A percentile compares a stretch with the other conserved stretches of the same genome.
Conservation (phyloP, 2,797 vertebrate genomes). For the Gobio occitaniae region DNA sequence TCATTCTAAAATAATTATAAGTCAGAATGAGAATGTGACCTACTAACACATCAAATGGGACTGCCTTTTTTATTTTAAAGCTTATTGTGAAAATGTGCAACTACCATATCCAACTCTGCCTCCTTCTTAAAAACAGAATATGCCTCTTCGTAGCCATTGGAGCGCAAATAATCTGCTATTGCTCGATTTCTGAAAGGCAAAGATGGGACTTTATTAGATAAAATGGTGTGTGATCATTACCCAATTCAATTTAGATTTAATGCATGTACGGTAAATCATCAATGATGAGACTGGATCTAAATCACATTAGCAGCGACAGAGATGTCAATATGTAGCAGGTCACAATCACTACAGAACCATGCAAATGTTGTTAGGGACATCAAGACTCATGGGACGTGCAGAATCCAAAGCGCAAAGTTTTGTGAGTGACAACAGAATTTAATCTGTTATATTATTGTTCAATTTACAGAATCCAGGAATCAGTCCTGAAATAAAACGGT, state of each 20-base stretch:
- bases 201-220: constrained; percentile 19
- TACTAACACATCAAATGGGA: background rate
- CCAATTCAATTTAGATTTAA: background rate
- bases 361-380: constrained; percentile 5
- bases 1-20: constrained; percentile 86
- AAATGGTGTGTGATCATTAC: background rate
- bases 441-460: background rate
- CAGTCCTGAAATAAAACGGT: background rate
- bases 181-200: constrained; percentile 91
- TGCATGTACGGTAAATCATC: background rate
- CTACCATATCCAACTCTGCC: constrained; percentile 96
- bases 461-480: background rate
- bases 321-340: background rate
- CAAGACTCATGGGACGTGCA: background rate
- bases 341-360: constrained; percentile 1
- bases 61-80: background rate
- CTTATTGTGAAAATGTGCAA: background rate
- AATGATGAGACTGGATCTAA: background rate
- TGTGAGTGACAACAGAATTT: background rate
- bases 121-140: constrained; percentile 99
- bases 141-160: constrained; percentile 97
- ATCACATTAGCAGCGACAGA: background rate
- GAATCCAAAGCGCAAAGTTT: background rate
- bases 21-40: background rate
- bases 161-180: constrained; percentile 99